phyloP scores from a whole-genome alignment of 35 echinoderm and acorn worm genomes.

The Lytechinus variegatus region DNA sequence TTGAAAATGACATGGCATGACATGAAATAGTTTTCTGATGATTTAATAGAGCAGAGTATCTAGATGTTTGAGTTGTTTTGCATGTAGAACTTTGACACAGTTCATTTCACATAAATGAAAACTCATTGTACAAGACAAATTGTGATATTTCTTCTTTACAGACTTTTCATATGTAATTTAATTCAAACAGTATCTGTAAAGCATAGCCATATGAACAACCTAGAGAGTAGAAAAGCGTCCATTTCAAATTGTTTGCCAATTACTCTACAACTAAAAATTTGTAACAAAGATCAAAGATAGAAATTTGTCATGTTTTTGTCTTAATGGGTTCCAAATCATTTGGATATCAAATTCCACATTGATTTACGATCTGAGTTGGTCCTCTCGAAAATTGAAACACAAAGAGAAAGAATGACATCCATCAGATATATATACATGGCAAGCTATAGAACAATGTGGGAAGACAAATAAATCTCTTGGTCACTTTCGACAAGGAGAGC shows the following conservation, averaged over 20 bases:
- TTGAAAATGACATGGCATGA: neutral
- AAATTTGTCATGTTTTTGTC: neutral
- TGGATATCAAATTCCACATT: neutral
- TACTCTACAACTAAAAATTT: no score
- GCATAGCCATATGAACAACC: neutral
- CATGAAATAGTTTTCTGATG: neutral
- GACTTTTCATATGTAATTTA: neutral
- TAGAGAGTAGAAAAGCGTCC: neutral
- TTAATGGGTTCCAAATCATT: neutral
- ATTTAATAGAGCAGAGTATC: neutral
- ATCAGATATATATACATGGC: slow-evolving; percentile 5
- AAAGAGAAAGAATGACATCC: neutral
- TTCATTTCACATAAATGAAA: neutral
- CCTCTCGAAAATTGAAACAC: neutral
- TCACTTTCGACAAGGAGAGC: slow-evolving; percentile 17
- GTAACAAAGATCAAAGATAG: no score
- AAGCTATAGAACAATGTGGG: slow-evolving; percentile 17
- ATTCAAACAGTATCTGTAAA: neutral
- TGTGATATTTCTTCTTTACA: neutral
- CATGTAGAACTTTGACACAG: neutral
- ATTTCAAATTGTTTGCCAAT: neutral
- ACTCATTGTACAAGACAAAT: neutral
- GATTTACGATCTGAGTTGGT: neutral
- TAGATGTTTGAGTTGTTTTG: neutral
- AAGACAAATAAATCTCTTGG: neutral